A percentile compares a stretch with the other conserved stretches of the same genome.
These are phyloP conservation scores for Mesocricetus auratus DNA, from an alignment of 2,113 vertebrate species.

Conservation along the genomic window DNA sequence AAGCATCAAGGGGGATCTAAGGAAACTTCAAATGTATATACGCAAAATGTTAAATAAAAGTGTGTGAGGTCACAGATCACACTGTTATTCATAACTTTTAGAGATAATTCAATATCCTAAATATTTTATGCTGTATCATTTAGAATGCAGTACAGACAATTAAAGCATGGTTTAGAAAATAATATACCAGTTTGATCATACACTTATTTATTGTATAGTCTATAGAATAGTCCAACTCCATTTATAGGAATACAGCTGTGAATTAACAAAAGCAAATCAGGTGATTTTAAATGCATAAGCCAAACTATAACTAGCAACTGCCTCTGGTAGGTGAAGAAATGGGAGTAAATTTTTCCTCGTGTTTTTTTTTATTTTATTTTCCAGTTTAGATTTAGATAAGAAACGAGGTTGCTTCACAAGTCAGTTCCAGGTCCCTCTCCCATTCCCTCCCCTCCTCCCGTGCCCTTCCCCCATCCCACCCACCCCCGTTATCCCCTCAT, in stretches of 20 bases:
- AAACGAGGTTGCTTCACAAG: no score
- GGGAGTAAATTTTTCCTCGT: neutral
- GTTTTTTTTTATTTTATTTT: no score
- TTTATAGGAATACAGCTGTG: neutral
- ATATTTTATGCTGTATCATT: neutral
- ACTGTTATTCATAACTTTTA: neutral
- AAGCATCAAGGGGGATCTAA: neutral
- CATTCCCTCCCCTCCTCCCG: no score
- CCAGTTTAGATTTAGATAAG: no score
- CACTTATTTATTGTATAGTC: neutral
- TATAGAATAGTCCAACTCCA: neutral
- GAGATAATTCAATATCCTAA: conserved; percentile 9
- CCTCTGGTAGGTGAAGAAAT: neutral
- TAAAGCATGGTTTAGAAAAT: neutral
- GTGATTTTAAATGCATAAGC: neutral
- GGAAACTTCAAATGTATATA: neutral
- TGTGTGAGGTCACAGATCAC: neutral
- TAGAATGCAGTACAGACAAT: neutral
- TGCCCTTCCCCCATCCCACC: no score
- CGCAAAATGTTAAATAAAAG: neutral
- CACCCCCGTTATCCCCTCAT: no score
- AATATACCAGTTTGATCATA: neutral
- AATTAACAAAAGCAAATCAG: neutral
- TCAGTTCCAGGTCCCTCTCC: no score
- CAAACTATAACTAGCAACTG: neutral